These are phyloP conservation scores for Bombus consobrinus DNA, from an alignment of 1,140 invertebrate genomes.

Conservation along the genomic window DNA sequence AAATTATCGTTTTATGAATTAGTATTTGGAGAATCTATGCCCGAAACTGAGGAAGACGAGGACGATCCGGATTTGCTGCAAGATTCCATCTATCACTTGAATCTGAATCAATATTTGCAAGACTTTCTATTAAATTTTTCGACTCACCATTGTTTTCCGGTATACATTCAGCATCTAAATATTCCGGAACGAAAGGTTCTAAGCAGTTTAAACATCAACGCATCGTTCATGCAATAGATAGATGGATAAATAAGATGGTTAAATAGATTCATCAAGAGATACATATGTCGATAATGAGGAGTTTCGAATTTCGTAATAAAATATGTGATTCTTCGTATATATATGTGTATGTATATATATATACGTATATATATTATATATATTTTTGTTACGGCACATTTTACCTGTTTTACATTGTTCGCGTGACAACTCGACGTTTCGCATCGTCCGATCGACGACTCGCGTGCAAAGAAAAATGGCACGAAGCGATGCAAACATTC, in stretches of 20 bases:
- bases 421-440: not conserved
- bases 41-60: constrained; percentile 77
- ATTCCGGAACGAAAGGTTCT: constrained; percentile 81
- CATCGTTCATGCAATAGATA: constrained; percentile 64
- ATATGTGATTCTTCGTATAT: constrained; percentile 33
- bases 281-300: constrained; percentile 33
- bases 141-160: constrained; percentile 84
- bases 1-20: constrained; percentile 30
- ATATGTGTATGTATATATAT: not conserved
- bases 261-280: constrained; percentile 24
- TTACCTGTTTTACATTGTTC: not conserved
- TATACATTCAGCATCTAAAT: constrained; percentile 85
- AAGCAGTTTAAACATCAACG: constrained; percentile 74
- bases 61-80: constrained; percentile 83
- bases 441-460: not conserved
- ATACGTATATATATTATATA: not conserved
- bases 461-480: too few relatives aligned
- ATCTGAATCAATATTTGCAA: constrained; percentile 85
- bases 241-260: not conserved
- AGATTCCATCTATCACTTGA: constrained; percentile 86
- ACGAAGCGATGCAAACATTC: not conserved
- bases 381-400: not conserved
- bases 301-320: constrained; percentile 67
- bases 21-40: constrained; percentile 66
- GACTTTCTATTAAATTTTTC: constrained; percentile 86